Percentiles rank a stretch among this genome's conserved stretches.
phyloP scores from a whole-genome alignment of 64 coral and sea anemone species.

The Hydrozoanthus tunicans region DNA sequence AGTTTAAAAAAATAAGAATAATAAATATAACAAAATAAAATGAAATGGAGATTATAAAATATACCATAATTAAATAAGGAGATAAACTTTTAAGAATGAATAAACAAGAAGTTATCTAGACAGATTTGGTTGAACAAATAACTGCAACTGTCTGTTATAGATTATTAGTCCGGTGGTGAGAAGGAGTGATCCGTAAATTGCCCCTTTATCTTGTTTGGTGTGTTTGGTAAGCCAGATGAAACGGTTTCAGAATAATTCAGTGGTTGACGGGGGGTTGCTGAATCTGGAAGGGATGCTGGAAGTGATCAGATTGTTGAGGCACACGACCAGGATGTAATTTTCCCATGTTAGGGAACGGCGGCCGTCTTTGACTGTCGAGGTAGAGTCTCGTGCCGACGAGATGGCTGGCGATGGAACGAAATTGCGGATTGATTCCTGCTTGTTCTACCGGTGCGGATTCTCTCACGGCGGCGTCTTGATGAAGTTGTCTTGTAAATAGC shows the following conservation, averaged over 20 bases:
- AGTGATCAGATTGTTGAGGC: too few species aligned
- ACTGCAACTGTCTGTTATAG: slow-evolving; percentile 19
- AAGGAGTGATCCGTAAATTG: slow-evolving; percentile 6
- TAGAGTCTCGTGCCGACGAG: slow-evolving; percentile 1
- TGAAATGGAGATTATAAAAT: too few species aligned
- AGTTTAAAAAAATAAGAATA: too few species aligned
- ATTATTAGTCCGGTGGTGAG: slow-evolving; percentile 18
- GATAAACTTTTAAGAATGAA: too few species aligned
- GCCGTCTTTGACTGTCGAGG: slow-evolving; percentile 1
- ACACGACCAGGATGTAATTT: too few species aligned
- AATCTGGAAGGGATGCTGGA: too few species aligned
- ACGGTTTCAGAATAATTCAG: too few species aligned
- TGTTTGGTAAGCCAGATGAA: too few species aligned
- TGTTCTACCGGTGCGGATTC: not conserved
- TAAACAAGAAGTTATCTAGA: too few species aligned
- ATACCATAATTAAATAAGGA: too few species aligned
- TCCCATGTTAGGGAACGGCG: too few species aligned
- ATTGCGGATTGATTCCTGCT: not conserved
- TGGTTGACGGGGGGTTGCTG: too few species aligned
- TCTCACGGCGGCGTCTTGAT: not conserved
- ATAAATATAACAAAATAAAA: not conserved
- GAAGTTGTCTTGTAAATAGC: slow-evolving; percentile 34
- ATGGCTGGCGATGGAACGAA: not conserved
- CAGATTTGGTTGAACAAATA: slow-evolving; percentile 5
- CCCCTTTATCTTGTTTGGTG: not conserved